Evolutionary conservation across 2,113 vertebrate genomes (phyloP), one percentile per base, ranked within the genome.

Genomic region (Hippocampus abdominalis): DNA sequence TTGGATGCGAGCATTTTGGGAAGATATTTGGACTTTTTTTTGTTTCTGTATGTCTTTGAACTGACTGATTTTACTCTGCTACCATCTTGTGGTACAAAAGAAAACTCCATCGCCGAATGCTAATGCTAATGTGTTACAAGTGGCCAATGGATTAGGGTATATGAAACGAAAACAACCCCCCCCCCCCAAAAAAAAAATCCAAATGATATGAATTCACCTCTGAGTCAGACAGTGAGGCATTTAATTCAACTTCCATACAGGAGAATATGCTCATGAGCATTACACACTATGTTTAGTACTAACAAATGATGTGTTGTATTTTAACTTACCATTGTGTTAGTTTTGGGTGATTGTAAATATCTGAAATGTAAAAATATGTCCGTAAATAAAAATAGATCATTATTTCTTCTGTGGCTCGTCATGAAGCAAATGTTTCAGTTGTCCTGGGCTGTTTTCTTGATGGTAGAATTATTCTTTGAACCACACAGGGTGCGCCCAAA

Each of bases 331-430:
- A 64, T 8, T 40, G 39, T 40, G 39, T 27, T 64, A 7, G 3
- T 64, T 25, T 10, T 53, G n/a, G 56, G 56, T 60, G 57, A 60
- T 25, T 97, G 94, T 96, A 95, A 92, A 95, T 92, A 96, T 92
- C 88, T 92, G 87, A 74, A 81, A 76, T 80, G 66, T 11, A 40
- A 63, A 80, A 86, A 81, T 90, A 86, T 89, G 91, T 93, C 89
- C 93, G 93, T 94, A 64, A 60, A 64, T 64, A 94, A 93, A 93
- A 81, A 90, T 89, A 93, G 90, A 93, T 94, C 93, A 91, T 87
- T 92, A 91, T 93, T 94, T 94, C 81, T 85, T 91, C 84, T 72
- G 86, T 90, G 87, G 81, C 85, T 87, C 84, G 81, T 92, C 85
- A 90, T 91, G 85, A 89, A 92, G 85, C 82, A 91, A 90, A 82